Evolutionary conservation across 2,113 vertebrate genomes (phyloP).

Genomic region (Syngnathus floridae): DNA sequence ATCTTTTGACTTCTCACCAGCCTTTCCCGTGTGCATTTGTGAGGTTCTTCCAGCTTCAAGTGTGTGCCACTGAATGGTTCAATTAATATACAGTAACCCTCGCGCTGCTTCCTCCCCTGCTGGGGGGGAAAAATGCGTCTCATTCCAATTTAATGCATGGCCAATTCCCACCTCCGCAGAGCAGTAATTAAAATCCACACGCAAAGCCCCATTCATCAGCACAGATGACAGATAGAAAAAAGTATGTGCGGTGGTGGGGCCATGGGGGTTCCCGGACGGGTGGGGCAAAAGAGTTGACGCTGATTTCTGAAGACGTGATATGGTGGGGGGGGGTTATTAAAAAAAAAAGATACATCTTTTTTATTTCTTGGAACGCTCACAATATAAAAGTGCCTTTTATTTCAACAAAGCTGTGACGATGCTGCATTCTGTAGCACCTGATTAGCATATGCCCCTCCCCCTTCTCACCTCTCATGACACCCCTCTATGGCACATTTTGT

Average conservation of each 20-base stretch:
- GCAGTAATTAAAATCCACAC: conserved; percentile 73
- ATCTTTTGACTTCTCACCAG: not conserved
- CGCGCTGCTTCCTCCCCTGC: conserved; percentile 48
- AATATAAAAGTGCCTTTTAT: not conserved
- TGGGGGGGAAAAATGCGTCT: conserved; percentile 63
- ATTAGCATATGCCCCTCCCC: conserved; percentile 34
- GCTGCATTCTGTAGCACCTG: conserved; percentile 20
- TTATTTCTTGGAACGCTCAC: conserved; percentile 2
- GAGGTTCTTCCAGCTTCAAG: conserved; percentile 27
- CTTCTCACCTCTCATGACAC: conserved; percentile 33
- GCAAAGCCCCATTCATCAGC: conserved; percentile 66
- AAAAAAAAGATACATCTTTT: too few relatives aligned
- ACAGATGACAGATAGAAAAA: conserved; percentile 50
- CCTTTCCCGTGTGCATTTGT: not conserved
- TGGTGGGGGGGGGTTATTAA: too few relatives aligned
- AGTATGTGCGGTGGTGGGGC: not conserved
- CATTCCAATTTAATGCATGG: conserved; percentile 76
- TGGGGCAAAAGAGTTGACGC: conserved; percentile 18
- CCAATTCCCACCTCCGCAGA: conserved; percentile 65
- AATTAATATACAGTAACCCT: conserved; percentile 66
- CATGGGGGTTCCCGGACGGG: not conserved
- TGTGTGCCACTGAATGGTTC: conserved; percentile 52
- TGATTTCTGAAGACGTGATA: conserved; percentile 25
- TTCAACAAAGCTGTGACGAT: conserved; percentile 9
- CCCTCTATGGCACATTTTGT: conserved; percentile 51